Conservation (phyloP, 2,113 vertebrate genomes). For the Brachyhypopomus occidentalis region DNA sequence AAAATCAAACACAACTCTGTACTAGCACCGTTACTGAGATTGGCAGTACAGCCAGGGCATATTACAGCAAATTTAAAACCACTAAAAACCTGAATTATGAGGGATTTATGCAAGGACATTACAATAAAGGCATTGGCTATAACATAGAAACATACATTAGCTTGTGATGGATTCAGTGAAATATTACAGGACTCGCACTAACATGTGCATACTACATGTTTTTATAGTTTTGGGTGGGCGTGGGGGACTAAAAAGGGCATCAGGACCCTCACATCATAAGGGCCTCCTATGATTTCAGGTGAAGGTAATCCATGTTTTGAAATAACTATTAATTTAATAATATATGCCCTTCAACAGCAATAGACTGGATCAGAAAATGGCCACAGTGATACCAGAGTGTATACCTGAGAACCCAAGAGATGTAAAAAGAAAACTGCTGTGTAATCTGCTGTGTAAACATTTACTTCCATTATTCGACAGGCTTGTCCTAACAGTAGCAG, state of each 20-base stretch:
- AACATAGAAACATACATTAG: conserved; percentile 45
- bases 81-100: conserved; percentile 44
- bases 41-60: conserved; percentile 28
- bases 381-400: too few relatives aligned
- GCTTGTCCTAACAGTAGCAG: background rate
- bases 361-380: background rate
- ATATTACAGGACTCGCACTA: conserved; percentile 20
- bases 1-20: conserved; percentile 43
- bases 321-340: background rate
- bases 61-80: conserved; percentile 39
- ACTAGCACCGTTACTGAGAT: conserved; percentile 23
- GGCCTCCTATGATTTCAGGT: background rate
- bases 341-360: background rate
- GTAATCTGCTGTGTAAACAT: too few relatives aligned
- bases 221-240: conserved; percentile 4
- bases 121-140: conserved; percentile 43
- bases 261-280: background rate
- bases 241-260: background rate
- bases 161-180: conserved; percentile 35
- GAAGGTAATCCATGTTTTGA: conserved; percentile 7
- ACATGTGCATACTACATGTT: conserved; percentile 8
- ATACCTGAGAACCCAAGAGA: background rate
- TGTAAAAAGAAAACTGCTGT: too few relatives aligned
- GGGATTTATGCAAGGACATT: conserved; percentile 35
- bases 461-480: too few relatives aligned